Conservation (phyloP, 2,888 invertebrate genomes). For the Dasypolia templi region DNA sequence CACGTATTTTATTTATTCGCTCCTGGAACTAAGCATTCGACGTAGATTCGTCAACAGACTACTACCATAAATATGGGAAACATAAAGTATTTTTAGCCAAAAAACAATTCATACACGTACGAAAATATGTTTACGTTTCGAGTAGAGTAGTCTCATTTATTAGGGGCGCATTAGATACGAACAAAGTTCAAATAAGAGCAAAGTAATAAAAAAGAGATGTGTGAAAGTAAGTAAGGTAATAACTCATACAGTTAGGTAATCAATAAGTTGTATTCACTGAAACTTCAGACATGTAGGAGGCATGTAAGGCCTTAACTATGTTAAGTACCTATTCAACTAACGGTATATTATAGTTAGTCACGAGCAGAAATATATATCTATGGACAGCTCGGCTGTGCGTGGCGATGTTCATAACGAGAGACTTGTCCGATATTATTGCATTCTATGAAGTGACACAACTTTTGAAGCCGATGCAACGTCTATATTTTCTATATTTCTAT, state of each 20-base stretch:
- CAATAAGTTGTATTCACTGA: neutral
- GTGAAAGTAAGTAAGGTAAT: neutral
- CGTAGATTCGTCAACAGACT: too few relatives aligned
- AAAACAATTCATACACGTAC: slow-evolving; percentile 2
- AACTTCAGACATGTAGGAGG: neutral
- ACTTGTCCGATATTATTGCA: neutral
- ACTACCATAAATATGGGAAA: slow-evolving; percentile 10
- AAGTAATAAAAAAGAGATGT: slow-evolving; percentile 4
- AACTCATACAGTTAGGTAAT: neutral
- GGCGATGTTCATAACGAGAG: neutral
- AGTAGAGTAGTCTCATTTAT: slow-evolving; percentile 11
- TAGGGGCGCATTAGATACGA: neutral
- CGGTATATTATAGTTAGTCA: neutral
- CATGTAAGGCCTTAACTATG: neutral
- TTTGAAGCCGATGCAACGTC: neutral
- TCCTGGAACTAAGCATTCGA: too few relatives aligned
- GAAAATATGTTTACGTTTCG: slow-evolving; percentile 27
- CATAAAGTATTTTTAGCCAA: slow-evolving; percentile 6
- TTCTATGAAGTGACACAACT: neutral
- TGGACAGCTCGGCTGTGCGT: neutral
- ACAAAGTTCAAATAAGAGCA: slow-evolving; percentile 1
- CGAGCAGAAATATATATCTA: neutral
- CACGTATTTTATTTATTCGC: too few relatives aligned
- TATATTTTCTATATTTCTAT: too few relatives aligned
- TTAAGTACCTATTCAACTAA: neutral